Evolutionary conservation across 2,113 vertebrate species (phyloP), one percentile per base, ranked within the genome.

Genomic region (Sapayoa aenigma): DNA sequence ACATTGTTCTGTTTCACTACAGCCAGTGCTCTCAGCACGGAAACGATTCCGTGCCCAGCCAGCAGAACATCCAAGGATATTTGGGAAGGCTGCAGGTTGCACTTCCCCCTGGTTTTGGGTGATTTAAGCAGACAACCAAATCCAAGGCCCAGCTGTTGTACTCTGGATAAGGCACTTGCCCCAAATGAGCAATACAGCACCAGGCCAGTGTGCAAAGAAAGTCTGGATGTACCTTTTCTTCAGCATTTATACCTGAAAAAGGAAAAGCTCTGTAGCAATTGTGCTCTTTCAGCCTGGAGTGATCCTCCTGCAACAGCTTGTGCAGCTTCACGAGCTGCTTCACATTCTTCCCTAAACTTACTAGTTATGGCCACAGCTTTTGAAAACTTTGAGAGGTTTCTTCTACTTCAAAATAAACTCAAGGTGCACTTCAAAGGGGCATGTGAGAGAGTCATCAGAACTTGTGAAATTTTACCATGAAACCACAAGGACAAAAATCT

Each of bases 121-220:
- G 11, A 42, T 20, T 76, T 33, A 28, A 76, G 28, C 49, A 80
- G 42, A 67, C 28, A 50, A 80, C 18, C 72, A 56, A 50, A 83
- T 41, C 60, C 28, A 10, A 62, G 81, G 94, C 41, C 66, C 77
- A 69, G 67, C 66, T 79, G 89, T 42, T 83, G 67, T 8, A 42
- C 87, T 84, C 81, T 56, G 63, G 59, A 73, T 94, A 94, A 97
- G 93, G 87, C 84, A 94, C 90, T 83, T 94, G 84, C 67, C 91
- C 67, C 55, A 42, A 0, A 55, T 2, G 30, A 91, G 84, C 89
- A 62, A 59, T 31, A 52, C 30, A n/a, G 94, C 93, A 96, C 84
- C 78, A 89, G 39, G 84, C 35, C 58, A 46, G 53, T 0, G 25
- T 50, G 62, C 71, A 89, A 87, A 35, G 50, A 23, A 62, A 76